phyloP scores from a whole-genome alignment of 2,113 vertebrate species.

The Leptosomus discolor region DNA sequence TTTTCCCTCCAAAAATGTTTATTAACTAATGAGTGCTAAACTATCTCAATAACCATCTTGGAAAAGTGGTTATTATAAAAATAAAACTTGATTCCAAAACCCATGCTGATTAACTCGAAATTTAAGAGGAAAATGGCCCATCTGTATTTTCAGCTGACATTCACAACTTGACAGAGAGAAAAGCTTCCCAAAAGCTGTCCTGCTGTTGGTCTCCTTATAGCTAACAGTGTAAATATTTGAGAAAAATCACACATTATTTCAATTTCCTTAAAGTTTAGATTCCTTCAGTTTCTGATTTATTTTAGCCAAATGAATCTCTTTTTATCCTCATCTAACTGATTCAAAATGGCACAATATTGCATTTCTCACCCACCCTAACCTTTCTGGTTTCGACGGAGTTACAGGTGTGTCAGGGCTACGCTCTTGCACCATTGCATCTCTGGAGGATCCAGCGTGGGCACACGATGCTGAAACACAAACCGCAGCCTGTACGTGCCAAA shows the following conservation, averaged over 20 bases:
- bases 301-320: not conserved
- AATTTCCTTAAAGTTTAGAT: not conserved
- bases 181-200: not conserved
- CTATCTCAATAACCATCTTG: not conserved
- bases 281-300: not conserved
- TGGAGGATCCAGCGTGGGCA: not conserved
- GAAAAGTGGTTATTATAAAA: not conserved
- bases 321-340: not conserved
- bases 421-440: not conserved
- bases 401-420: not conserved
- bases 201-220: not conserved
- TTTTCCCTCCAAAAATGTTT: not conserved
- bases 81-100: not conserved
- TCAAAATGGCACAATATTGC: not conserved
- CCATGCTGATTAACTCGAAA: not conserved
- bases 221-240: not conserved
- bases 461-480: not conserved
- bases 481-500: not conserved
- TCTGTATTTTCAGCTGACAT: not conserved
- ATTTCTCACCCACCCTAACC: not conserved
- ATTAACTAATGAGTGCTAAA: not conserved
- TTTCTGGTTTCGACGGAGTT: not conserved
- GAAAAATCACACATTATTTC: not conserved
- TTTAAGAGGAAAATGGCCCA: not conserved
- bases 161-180: not conserved